Evolutionary conservation across 2,888 invertebrate species (phyloP), one percentile per base, ranked within the genome.

Genomic region (Dioctria linearis): DNA sequence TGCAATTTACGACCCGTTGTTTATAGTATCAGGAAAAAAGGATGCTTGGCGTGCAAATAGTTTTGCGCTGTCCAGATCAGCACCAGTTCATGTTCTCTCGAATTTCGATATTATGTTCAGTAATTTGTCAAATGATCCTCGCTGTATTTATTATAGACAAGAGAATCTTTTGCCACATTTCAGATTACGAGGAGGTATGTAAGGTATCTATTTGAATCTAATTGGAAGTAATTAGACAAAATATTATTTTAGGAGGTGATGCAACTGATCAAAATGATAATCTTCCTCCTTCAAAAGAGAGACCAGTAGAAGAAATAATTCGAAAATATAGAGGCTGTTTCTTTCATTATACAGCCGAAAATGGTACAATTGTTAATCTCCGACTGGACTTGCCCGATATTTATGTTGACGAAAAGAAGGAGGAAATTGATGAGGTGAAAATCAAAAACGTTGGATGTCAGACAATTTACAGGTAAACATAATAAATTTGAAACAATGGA

Each of bases 61-160:
- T 4, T 49, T 73, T 25, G 83, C 84, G 3, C n/a, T 83, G 5
- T 46, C 82, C 0, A 69, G 79, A 25, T 82, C 83, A n/a, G 81
- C 84, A 8, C 83, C 84, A 51, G 71, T 83, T 11, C 81, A 84
- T 9, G 80, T 85, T 51, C 75, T 82, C 42, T 80, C 84, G 5
- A 81, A 82, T n/a, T 84, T 81, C 75, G 71, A 83, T 37, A 57
- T 82, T 13, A 85, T 85, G 85, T 85, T 85, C 65, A 83, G 83
- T 37, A 83, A 85, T 78, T 76, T 83, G 13, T 83, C 84, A 3
- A 81, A 81, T 13, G 63, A 80, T n/a, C 69, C 82, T 9, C 67
- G 84, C 4, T 80, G 79, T 66, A 71, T 75, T 37, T 83, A 79
- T 69, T 82, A 82, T 11, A 79, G 80, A 43, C 83, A 83, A 61